Evolutionary conservation across 2,113 vertebrate genomes (phyloP).

Genomic region (Upupa epops): DNA sequence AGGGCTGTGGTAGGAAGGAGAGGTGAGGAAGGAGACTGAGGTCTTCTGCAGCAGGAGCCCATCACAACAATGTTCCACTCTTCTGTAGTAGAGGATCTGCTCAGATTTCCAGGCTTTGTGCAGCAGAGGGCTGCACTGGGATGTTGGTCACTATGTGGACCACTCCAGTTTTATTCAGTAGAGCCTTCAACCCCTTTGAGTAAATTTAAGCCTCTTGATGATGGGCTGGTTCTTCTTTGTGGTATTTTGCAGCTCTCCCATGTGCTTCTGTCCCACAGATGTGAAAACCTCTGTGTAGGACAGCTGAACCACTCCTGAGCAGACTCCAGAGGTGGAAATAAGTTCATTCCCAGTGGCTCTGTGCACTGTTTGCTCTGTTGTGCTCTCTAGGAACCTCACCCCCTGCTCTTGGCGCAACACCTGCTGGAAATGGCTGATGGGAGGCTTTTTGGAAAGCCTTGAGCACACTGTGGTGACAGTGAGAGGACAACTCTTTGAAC

Average conservation of each 20-base stretch:
- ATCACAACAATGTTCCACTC: accelerated
- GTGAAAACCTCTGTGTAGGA: neutral
- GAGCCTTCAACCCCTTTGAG: neutral
- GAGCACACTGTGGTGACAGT: neutral
- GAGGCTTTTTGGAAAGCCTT: neutral
- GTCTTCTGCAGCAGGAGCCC: neutral
- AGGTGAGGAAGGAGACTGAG: neutral
- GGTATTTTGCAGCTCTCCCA: neutral
- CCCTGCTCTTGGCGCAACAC: neutral
- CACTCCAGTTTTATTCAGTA: neutral
- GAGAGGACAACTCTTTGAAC: neutral
- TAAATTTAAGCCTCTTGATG: neutral
- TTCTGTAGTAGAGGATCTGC: neutral
- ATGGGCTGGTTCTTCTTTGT: neutral
- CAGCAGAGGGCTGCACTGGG: neutral
- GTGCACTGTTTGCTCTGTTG: neutral
- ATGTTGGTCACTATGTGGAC: accelerated
- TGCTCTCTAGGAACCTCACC: neutral
- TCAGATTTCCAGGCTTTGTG: neutral
- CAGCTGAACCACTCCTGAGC: neutral
- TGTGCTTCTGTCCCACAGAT: neutral
- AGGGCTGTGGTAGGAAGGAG: neutral
- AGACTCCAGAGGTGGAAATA: neutral
- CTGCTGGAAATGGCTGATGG: neutral
- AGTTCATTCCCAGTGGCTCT: neutral